phyloP scores from a whole-genome alignment of 2,888 invertebrate species.

The Drosophila cyrtoloma region DNA sequence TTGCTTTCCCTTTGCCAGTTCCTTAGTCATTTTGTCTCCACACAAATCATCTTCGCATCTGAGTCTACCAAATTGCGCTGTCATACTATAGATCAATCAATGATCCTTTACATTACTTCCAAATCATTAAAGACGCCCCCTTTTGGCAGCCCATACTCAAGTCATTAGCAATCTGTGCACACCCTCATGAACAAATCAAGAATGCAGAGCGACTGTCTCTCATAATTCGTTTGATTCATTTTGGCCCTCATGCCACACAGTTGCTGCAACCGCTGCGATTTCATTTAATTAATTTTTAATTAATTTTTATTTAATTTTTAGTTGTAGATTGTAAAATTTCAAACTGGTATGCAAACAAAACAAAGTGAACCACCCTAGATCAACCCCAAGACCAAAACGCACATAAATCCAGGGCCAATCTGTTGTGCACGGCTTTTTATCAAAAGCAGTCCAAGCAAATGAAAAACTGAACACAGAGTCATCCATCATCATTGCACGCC shows the following conservation, averaged over 20 bases:
- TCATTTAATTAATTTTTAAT: conserved; percentile 78
- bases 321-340: conserved; percentile 38
- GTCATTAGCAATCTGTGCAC: conserved; percentile 64
- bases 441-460: conserved; percentile 51
- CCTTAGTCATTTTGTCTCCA: background rate
- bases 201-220: conserved; percentile 49
- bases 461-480: conserved; percentile 72
- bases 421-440: conserved; percentile 53
- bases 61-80: conserved; percentile 32
- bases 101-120: conserved; percentile 64
- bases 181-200: conserved; percentile 51
- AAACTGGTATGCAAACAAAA: conserved; percentile 72
- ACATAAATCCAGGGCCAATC: conserved; percentile 56
- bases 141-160: conserved; percentile 27
- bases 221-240: conserved; percentile 51
- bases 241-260: conserved; percentile 57
- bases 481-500: conserved; percentile 76
- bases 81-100: conserved; percentile 49
- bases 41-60: conserved; percentile 5
- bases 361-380: conserved; percentile 16
- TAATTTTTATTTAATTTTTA: conserved; percentile 71
- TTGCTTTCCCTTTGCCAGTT: background rate
- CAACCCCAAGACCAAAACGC: conserved; percentile 46
- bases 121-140: conserved; percentile 57
- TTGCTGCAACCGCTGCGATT: conserved; percentile 50